These are phyloP conservation scores for Pelodytes ibericus DNA, from an alignment of 2,797 vertebrate species.

Conservation along the genomic window DNA sequence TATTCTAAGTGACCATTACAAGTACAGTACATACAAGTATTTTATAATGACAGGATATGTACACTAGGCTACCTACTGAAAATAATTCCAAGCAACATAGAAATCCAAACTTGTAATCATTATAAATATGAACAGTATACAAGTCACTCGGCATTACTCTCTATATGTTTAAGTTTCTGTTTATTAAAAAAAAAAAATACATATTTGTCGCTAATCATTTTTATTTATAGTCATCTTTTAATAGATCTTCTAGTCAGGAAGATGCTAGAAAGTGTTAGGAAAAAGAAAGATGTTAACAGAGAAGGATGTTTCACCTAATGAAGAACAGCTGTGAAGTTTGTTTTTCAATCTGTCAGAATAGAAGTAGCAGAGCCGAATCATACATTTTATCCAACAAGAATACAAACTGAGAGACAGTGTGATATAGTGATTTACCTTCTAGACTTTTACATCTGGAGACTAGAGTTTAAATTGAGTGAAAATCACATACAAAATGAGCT, in stretches of 20 bases:
- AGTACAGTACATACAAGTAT: background rate
- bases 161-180: background rate
- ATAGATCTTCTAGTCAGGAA: constrained; percentile 44
- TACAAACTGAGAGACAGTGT: constrained; percentile 56
- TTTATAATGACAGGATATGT: background rate
- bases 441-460: constrained; percentile 56
- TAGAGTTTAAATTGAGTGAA: constrained; percentile 56
- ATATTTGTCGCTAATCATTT: background rate
- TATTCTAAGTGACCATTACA: background rate
- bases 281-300: constrained; percentile 52
- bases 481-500: constrained; percentile 57
- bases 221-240: constrained; percentile 31
- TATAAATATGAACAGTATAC: too few species aligned
- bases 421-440: constrained; percentile 56
- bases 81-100: background rate
- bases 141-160: background rate
- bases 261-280: constrained; percentile 42
- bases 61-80: background rate
- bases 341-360: constrained; percentile 55
- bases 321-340: constrained; percentile 55
- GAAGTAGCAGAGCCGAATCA: constrained; percentile 48
- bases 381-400: constrained; percentile 57
- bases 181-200: too few species aligned
- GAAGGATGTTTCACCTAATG: constrained; percentile 53
- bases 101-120: background rate